These are phyloP conservation scores for Gymnogyps californianus DNA, from an alignment of 2,113 vertebrate species.

Conservation along the genomic window DNA sequence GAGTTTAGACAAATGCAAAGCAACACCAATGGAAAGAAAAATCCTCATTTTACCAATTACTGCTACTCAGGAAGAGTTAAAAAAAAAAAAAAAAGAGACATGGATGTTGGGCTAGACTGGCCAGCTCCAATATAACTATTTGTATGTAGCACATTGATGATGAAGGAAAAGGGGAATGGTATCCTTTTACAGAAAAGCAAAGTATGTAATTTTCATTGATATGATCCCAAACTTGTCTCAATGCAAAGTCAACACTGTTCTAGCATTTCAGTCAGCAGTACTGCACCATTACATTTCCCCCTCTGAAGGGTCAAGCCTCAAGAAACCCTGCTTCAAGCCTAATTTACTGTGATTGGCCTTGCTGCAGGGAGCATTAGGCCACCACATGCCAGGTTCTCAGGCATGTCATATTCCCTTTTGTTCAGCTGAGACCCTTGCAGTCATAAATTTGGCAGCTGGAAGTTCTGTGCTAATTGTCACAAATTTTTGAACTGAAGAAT, in stretches of 20 bases:
- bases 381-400: neutral
- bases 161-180: neutral
- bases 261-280: neutral
- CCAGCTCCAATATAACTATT: neutral
- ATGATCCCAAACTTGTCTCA: neutral
- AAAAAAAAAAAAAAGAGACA: neutral
- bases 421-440: neutral
- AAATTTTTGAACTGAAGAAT: neutral
- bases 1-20: neutral
- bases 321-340: neutral
- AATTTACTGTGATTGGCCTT: neutral
- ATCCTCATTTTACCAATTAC: neutral
- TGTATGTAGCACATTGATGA: neutral
- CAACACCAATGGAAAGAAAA: neutral
- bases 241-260: neutral
- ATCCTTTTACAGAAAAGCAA: neutral
- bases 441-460: neutral
- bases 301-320: neutral
- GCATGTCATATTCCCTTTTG: neutral
- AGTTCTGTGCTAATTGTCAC: neutral
- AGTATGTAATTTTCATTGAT: neutral
- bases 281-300: neutral
- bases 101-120: neutral
- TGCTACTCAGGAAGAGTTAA: neutral
- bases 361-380: neutral